phyloP scores from a whole-genome alignment of 1,140 invertebrate genomes.

The Bradysia coprophila region DNA sequence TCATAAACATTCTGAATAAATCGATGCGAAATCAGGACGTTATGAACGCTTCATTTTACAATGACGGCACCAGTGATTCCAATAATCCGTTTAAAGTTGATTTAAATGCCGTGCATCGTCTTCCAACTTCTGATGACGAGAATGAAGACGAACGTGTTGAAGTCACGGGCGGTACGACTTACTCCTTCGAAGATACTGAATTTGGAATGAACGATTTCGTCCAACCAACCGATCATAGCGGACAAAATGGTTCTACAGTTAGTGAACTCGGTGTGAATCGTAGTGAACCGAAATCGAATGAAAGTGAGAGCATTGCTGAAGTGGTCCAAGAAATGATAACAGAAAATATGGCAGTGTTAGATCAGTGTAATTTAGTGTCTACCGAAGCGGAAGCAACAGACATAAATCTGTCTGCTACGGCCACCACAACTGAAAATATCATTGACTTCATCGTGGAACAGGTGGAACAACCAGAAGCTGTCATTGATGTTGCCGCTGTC shows the following conservation, averaged over 20 bases:
- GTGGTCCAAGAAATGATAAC: background rate
- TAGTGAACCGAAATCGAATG: background rate
- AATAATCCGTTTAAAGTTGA: slow-evolving; percentile 1
- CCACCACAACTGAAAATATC: too few species aligned
- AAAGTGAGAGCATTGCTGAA: background rate
- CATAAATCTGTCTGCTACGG: too few species aligned
- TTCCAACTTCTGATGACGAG: background rate
- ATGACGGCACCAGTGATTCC: slow-evolving; percentile 1
- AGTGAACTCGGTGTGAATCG: background rate
- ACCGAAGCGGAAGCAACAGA: background rate
- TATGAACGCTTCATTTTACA: slow-evolving; percentile 1
- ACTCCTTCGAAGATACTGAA: background rate
- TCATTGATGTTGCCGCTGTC: background rate
- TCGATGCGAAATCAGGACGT: background rate
- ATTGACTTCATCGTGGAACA: too few species aligned
- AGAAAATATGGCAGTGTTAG: background rate
- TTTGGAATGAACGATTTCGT: background rate
- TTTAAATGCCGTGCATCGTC: slow-evolving; percentile 2
- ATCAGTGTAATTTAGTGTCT: background rate
- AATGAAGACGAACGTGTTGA: background rate
- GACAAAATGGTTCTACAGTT: background rate
- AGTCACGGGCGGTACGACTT: background rate
- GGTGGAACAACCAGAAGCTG: background rate
- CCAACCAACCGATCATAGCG: background rate
- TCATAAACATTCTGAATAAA: background rate